These are phyloP conservation scores for Syrphus vitripennis DNA, from an alignment of 2,888 invertebrate species.

Conservation along the genomic window DNA sequence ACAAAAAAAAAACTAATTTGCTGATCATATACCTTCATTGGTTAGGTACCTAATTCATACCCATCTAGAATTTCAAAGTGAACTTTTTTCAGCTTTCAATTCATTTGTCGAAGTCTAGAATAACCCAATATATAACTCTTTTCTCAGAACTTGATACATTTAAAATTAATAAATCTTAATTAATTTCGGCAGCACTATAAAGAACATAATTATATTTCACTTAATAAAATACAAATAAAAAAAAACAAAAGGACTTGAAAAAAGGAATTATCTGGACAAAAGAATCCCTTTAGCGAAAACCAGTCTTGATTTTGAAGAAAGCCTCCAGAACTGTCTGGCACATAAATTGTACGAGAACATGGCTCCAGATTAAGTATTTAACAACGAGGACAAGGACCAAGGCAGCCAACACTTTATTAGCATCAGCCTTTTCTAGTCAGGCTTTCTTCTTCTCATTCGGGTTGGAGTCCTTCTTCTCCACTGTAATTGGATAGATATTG, in stretches of 20 bases:
- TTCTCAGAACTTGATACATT: no score
- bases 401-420: constrained; percentile 23
- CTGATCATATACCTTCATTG: no score
- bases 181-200: background rate
- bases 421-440: constrained; percentile 37
- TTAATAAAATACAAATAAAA: background rate
- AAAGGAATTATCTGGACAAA: background rate
- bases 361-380: constrained; percentile 49
- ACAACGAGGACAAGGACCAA: constrained; percentile 19
- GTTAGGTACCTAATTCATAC: no score
- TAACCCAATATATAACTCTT: no score
- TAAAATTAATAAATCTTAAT: background rate
- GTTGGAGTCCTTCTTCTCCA: background rate
- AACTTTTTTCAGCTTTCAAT: no score
- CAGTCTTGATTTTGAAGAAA: constrained; percentile 24
- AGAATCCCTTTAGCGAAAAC: background rate
- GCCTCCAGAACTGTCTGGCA: constrained; percentile 16
- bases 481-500: constrained; percentile 83
- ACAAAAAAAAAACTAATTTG: no score
- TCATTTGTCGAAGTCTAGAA: no score
- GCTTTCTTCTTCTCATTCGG: background rate
- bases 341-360: background rate
- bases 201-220: background rate
- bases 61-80: no score
- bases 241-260: background rate